These are phyloP conservation scores for Pararge aegeria DNA, from an alignment of 1,140 invertebrate species.

Conservation along the genomic window DNA sequence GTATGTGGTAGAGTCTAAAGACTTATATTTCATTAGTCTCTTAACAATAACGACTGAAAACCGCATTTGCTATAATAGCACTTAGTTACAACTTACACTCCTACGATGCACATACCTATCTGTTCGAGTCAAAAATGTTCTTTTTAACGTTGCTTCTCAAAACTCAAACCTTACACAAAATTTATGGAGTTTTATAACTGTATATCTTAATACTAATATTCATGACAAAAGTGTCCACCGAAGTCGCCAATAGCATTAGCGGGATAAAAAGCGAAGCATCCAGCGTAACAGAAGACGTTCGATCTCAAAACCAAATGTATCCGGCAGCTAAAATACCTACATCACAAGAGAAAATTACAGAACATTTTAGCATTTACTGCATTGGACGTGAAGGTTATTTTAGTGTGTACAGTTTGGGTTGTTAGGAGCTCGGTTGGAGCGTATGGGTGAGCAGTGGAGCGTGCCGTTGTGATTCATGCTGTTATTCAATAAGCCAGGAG, in stretches of 20 bases:
- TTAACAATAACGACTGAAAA: too few species aligned
- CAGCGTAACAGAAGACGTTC: slow-evolving; percentile 36
- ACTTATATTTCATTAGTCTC: too few species aligned
- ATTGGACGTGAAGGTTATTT: slow-evolving; percentile 13
- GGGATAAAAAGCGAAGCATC: slow-evolving; percentile 32
- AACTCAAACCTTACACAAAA: too few species aligned
- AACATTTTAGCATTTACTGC: slow-evolving; percentile 7
- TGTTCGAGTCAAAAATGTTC: too few species aligned
- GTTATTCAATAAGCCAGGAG: slow-evolving; percentile 66
- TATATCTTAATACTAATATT: too few species aligned
- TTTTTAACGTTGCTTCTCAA: too few species aligned
- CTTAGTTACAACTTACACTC: too few species aligned
- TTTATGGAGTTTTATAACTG: too few species aligned
- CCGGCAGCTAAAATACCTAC: neutral
- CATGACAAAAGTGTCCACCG: slow-evolving; percentile 29
- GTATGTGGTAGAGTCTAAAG: too few species aligned
- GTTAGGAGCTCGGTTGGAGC: slow-evolving; percentile 22
- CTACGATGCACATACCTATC: too few species aligned
- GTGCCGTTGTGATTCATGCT: slow-evolving; percentile 60
- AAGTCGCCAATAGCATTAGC: slow-evolving; percentile 33
- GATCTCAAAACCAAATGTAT: slow-evolving; percentile 28
- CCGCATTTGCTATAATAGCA: too few species aligned
- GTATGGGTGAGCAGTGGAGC: slow-evolving; percentile 58
- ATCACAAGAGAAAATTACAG: slow-evolving; percentile 8
- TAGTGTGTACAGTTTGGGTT: slow-evolving; percentile 14